Base-by-base conservation (phyloP, 2,797 vertebrate species). In the Enteromius paludinosus region DNA sequence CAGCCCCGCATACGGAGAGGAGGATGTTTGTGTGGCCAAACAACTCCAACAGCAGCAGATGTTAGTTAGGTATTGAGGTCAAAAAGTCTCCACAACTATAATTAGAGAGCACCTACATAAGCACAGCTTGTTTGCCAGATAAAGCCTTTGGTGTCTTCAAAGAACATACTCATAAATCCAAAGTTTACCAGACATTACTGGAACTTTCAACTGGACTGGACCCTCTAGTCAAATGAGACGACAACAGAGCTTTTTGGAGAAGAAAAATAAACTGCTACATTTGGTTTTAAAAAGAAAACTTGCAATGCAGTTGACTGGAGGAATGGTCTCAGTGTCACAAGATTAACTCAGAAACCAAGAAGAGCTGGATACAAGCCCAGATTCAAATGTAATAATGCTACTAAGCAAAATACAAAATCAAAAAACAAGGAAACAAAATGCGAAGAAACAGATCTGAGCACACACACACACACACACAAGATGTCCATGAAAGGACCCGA, bases 21-120 rank as follows among this genome's bases (percentile, higher is more conserved):
- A 62, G 64, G 30, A 65, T 35, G 62, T 65, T 65, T 65, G 62
- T 35, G 33, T 65, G 62, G 33, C 18, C 33, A 65, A 35, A 65
- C 30, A 35, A 35, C 33, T 66, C 14, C 25, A 30, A 17, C 59
- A 62, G 59, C 28, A 30, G 59, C 64, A 66, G 64, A 66, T 66
- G 64, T 38, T n/a, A 66, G 33, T 65, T 65, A 20, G 62, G 64
- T n/a, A 35, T 35, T 35, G 33, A 38, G 18, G 18, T 66, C 18
- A 11, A 35, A 65, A 35, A 2, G 30, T 23, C 65, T 43, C n/a
- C n/a, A 43, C 30, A 38, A 38, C 65, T 43, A 41, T 68, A 23
- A 68, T 68, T 23, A 43, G 65, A 68, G 20, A 68, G 65, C 20
- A 66, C 62, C 62, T 41, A 66, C 64, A 23, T 68, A 41, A 68